These are phyloP conservation scores for Macrosoma leucophasiata DNA, from an alignment of 2,888 invertebrate species.

Conservation along the genomic window DNA sequence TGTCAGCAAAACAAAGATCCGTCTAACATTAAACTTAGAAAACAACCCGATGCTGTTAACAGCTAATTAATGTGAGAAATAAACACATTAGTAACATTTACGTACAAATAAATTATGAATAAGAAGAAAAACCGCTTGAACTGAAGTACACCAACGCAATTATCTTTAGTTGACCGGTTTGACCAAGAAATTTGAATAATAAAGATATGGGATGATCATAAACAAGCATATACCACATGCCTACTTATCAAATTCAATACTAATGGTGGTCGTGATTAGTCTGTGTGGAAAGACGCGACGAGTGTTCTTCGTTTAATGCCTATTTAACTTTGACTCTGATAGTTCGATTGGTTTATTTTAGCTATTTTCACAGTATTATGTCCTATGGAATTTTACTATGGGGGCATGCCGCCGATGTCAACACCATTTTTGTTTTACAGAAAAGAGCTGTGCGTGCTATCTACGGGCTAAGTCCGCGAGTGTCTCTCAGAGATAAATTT, in stretches of 20 bases:
- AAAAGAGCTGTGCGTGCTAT: no score
- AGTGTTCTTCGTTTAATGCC: conserved; percentile 1
- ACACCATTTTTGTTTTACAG: no score
- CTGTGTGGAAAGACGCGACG: neutral
- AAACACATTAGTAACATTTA: conserved; percentile 26
- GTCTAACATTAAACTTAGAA: no score
- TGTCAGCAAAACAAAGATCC: conserved; percentile 3
- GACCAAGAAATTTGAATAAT: conserved; percentile 52
- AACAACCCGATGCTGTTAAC: conserved; percentile 23
- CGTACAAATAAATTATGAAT: conserved; percentile 21
- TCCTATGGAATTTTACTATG: no score
- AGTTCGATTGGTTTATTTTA: no score
- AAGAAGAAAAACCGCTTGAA: conserved; percentile 21
- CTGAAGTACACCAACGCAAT: conserved; percentile 45
- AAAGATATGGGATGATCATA: conserved; percentile 61
- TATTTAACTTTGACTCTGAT: no score
- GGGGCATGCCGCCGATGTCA: no score
- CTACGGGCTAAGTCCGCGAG: no score
- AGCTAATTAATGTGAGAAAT: conserved; percentile 34
- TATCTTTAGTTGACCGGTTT: conserved; percentile 55
- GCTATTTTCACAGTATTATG: no score
- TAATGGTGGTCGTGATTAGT: conserved; percentile 44
- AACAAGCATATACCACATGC: conserved; percentile 70
- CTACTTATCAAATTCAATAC: conserved; percentile 66
- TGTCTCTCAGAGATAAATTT: no score